phyloP scores from a whole-genome alignment of 2,113 vertebrate genomes.

The Bos indicus region DNA sequence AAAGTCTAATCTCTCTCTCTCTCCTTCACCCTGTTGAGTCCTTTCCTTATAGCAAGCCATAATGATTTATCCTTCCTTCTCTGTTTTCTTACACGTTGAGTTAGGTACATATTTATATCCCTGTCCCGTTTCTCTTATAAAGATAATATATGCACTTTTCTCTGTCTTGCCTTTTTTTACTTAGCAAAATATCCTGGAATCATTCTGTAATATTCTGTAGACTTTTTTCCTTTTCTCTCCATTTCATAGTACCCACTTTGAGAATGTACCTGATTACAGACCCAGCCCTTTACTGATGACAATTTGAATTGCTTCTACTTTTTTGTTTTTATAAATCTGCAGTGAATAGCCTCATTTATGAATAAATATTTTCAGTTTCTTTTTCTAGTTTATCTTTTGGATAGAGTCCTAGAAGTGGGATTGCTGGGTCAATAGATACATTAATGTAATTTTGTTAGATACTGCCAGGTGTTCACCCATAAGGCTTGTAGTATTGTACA shows the following conservation, averaged over 20 bases:
- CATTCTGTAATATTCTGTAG: not conserved
- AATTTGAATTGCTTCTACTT: not conserved
- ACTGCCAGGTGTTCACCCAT: not conserved
- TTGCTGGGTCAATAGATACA: constrained; percentile 31
- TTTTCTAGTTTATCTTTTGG: constrained; percentile 38
- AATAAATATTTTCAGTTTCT: constrained; percentile 12
- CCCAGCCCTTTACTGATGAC: not conserved
- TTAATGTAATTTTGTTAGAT: not conserved
- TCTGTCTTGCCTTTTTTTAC: not conserved
- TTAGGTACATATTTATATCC: not conserved
- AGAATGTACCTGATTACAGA: not conserved
- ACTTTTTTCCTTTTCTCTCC: not conserved
- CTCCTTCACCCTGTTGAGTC: not conserved
- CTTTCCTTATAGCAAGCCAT: not conserved
- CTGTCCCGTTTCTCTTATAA: not conserved
- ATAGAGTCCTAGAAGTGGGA: not conserved
- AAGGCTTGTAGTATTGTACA: not conserved
- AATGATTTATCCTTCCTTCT: not conserved
- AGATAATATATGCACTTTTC: not conserved
- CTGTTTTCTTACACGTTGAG: not conserved
- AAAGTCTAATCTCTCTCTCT: not conserved
- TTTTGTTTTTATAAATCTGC: not conserved
- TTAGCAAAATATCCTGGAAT: not conserved
- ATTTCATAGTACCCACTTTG: not conserved
- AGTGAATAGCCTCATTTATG: not conserved